Evolutionary conservation across 2,797 vertebrate genomes (phyloP).

Genomic region (Crypturellus tataupa): DNA sequence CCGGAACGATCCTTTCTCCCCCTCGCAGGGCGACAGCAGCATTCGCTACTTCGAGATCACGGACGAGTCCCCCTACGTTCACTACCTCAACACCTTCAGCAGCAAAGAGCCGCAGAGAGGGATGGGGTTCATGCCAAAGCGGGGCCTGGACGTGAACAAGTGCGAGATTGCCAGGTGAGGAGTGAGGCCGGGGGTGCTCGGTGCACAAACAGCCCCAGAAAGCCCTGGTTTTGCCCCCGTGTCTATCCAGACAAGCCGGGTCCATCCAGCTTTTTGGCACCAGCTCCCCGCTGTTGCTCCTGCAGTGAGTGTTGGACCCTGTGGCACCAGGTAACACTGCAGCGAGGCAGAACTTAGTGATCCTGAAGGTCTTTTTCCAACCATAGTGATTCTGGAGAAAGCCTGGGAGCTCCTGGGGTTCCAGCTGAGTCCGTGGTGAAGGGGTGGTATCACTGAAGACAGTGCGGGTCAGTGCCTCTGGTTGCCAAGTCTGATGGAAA

Average conservation of each 20-base stretch:
- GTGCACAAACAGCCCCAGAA: fast-evolving
- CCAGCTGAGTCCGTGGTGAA: neutral
- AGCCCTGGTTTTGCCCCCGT: neutral
- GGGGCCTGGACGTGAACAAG: conserved; percentile 97
- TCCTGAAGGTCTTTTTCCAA: no score
- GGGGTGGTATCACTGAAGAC: neutral
- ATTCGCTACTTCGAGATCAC: conserved; percentile 99
- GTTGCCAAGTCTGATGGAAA: fast-evolving
- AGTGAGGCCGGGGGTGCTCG: fast-evolving
- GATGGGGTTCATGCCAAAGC: conserved; percentile 99
- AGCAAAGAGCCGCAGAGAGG: conserved; percentile 97
- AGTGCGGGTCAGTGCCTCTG: no score
- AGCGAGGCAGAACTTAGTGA: neutral
- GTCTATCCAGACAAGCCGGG: neutral
- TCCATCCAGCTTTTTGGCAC: fast-evolving
- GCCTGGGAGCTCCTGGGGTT: neutral
- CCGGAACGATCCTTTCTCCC: neutral
- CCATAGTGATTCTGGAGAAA: no score
- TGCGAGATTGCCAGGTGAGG: conserved; percentile 96
- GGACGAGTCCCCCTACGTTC: conserved; percentile 93
- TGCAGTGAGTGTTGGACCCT: neutral
- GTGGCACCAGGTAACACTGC: fast-evolving
- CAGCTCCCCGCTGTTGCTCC: neutral
- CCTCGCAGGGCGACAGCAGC: conserved; percentile 93
- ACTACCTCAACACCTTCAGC: conserved; percentile 95